Percentiles rank a stretch among this genome's conserved stretches.
phyloP scores from a whole-genome alignment of 2,888 invertebrate species.

The Acronicta psi region DNA sequence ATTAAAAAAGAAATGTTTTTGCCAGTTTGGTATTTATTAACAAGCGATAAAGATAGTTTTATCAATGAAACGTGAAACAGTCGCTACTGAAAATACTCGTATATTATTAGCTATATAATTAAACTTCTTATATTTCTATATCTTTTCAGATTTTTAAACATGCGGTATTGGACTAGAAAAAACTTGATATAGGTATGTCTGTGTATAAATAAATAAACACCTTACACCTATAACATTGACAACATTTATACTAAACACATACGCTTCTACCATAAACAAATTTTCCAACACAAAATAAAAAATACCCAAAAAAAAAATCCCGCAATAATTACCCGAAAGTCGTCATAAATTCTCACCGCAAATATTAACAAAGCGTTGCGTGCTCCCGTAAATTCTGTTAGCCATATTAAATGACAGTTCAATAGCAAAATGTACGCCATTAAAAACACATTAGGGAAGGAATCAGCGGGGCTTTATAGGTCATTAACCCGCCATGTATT shows the following conservation, averaged over 20 bases:
- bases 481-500: conserved; percentile 79
- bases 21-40: conserved; percentile 2
- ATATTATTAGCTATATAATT: too few species aligned
- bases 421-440: conserved; percentile 83
- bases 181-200: too few species aligned
- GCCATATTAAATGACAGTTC: conserved; percentile 80
- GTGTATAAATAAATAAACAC: too few species aligned
- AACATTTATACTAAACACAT: neutral
- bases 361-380: conserved; percentile 55
- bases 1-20: conserved; percentile 7
- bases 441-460: conserved; percentile 83
- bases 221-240: too few species aligned
- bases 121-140: too few species aligned
- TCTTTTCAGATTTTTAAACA: too few species aligned
- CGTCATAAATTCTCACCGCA: conserved; percentile 48
- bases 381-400: conserved; percentile 72
- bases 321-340: conserved; percentile 45
- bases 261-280: neutral
- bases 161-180: too few species aligned
- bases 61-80: neutral
- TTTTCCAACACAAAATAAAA: conserved; percentile 12
- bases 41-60: neutral
- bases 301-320: conserved; percentile 10
- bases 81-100: neutral
- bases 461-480: conserved; percentile 78